Evolutionary conservation across 1,140 invertebrate species (phyloP), one percentile per base, ranked within the genome.

Genomic region (Drosophila ogumai): DNA sequence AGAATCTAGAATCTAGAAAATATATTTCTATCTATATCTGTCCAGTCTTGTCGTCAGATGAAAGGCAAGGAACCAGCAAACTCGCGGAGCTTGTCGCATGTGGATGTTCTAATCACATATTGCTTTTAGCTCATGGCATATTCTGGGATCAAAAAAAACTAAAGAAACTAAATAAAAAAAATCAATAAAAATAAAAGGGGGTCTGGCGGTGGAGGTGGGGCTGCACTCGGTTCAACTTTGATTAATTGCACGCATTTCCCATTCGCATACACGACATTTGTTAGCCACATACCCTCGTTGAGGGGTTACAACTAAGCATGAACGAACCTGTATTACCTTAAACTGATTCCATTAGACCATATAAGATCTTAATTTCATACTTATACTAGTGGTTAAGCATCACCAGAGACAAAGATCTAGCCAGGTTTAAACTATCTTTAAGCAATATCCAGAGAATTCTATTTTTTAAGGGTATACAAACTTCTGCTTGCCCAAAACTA

Each of bases 191-290:
- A 54, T 17, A 34, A n/a, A n/a, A 10, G 25, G 22, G 10, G 43
- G 6, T 31, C 10, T 38, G 32, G 17, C 22, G 28, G 10, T 17
- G 57, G 19, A 25, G 58, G 34, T 44, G 66, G 55, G 22, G 58
- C 52, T 75, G 74, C 74, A 60, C 25, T 68, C 36, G 55, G 55
- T 47, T 54, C 41, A 43, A 34, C 36, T 54, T 75, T 77, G 74
- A 77, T 77, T 77, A 77, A 77, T 77, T 76, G 49, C 63, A 77
- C 73, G 74, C 73, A 76, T 77, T 76, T 77, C 47, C 61, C 54
- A 31, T 60, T 54, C 38, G 36, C 63, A 54, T 19, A 22, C 31
- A 38, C 12, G 40, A 76, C 59, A 57, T 75, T 64, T 75, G 59
- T 75, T 49, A 52, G 50, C n/a, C 43, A n/a, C 3, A 38, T 65